Evolutionary conservation across 1,140 invertebrate species (phyloP), one percentile per base, ranked within the genome.

Genomic region (Galendromus occidentalis): DNA sequence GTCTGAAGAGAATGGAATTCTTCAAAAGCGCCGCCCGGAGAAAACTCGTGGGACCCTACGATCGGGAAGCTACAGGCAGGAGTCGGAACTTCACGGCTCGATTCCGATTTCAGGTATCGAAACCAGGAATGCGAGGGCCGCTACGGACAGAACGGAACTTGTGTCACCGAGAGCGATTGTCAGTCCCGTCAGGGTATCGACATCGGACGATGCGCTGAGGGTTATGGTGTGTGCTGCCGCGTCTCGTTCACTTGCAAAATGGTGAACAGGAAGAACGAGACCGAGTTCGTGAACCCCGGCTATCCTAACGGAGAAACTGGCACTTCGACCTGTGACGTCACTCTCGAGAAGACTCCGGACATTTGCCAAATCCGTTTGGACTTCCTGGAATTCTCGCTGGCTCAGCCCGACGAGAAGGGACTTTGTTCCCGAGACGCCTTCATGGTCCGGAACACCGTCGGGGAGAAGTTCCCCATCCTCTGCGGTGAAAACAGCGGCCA

Each of bases 401-500:
- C 84, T 0, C 84, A 85, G 67, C 86, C 87, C 0, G 80, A 84
- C 68, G 81, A 80, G 0, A 82, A 83, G 71, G 86, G 87, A 2
- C 78, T 77, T 39, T 90, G 87, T 72, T 74, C 77, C 1, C 82
- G 79, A 0, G 87, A 90, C 73, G 80, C 82, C 2, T 73, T 89
- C 63, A 80, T 88, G 41, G 81, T 82, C 0, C 85, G 85, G 6
- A 83, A 82, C 0, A 72, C 69, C 42, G 76, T 79, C 17, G 71
- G 71, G 25, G 86, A 82, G 73, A 80, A 81, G 0, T 81, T 86
- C 1, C 79, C 88, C 39, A 81, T 78, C 22, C 66, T 90, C 1
- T 89, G 87, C 71, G 86, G 87, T 1, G 82, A 86, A 73, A 90
- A 90, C 71, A 85, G 83, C 70, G 86, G 85, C 28, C 86, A 90